A percentile compares a stretch with the other conserved stretches of the same genome.
These are phyloP conservation scores for Brachionus sp. DNA, from an alignment of 1,140 invertebrate species.

Conservation along the genomic window DNA sequence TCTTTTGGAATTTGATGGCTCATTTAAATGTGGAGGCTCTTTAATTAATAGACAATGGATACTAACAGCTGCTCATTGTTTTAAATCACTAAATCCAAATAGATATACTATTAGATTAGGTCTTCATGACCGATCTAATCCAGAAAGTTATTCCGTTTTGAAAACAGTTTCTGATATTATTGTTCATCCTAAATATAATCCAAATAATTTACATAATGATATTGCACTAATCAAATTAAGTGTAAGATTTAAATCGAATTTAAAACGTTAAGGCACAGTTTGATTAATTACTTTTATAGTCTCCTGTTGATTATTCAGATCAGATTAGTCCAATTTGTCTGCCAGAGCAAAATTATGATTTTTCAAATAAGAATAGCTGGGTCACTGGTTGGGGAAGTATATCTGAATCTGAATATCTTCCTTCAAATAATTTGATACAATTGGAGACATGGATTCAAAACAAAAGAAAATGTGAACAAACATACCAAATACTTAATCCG, in stretches of 20 bases:
- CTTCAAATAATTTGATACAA: not conserved
- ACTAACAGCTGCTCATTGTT: conserved; percentile 69
- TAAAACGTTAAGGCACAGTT: no score
- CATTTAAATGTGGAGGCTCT: conserved; percentile 58
- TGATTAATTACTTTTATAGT: no score
- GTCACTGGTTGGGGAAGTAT: not conserved
- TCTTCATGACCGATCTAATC: not conserved
- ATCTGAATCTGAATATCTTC: not conserved
- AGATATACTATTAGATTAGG: not conserved
- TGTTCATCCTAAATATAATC: not conserved
- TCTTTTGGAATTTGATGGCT: not conserved
- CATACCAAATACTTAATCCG: not conserved
- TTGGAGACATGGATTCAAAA: not conserved
- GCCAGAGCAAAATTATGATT: not conserved
- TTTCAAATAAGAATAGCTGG: not conserved
- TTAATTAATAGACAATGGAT: conserved; percentile 65
- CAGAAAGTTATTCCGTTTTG: not conserved
- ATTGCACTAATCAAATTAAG: conserved; percentile 37
- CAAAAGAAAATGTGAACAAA: not conserved
- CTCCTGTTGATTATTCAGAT: not conserved
- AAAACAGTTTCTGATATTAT: not conserved
- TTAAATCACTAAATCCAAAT: conserved; percentile 32
- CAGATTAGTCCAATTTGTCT: not conserved
- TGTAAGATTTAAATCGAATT: no score
- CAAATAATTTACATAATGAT: not conserved